Evolutionary conservation across 2,888 invertebrate species (phyloP).

Genomic region (Toxonevra muliebris): DNA sequence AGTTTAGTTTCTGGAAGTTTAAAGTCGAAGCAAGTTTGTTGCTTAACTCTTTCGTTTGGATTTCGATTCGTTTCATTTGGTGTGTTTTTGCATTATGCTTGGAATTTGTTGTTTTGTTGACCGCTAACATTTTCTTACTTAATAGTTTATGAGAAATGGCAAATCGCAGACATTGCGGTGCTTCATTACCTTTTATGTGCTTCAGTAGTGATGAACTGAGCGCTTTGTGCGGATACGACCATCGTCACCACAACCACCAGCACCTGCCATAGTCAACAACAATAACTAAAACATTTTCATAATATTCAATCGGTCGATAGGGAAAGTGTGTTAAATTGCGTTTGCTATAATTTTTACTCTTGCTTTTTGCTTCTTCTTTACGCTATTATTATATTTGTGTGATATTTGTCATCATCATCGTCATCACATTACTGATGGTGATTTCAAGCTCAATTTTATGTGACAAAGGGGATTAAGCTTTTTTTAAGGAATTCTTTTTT

Average conservation of each 20-base stretch:
- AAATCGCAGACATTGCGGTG: background rate
- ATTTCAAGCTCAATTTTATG: too few species aligned
- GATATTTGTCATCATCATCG: too few species aligned
- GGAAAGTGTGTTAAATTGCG: constrained; percentile 29
- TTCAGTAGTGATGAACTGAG: too few species aligned
- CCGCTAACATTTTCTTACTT: constrained; percentile 10
- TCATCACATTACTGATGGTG: too few species aligned
- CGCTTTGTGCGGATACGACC: background rate
- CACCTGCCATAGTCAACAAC: background rate
- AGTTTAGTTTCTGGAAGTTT: too few species aligned
- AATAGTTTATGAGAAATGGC: background rate
- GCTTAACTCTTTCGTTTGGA: constrained; percentile 54
- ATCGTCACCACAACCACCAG: background rate
- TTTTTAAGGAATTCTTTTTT: too few species aligned
- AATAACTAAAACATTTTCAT: too few species aligned
- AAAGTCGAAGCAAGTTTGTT: constrained; percentile 44
- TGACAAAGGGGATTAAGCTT: too few species aligned
- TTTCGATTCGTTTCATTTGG: background rate
- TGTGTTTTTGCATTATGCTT: constrained; percentile 24
- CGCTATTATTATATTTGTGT: too few species aligned
- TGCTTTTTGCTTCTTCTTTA: too few species aligned
- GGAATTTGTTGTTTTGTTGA: constrained; percentile 33
- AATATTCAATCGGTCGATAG: constrained; percentile 5
- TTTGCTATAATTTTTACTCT: background rate
- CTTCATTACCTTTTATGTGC: background rate